Conservation (phyloP, 92 coral and sea anemone genomes). For the Siderastrea radians region DNA sequence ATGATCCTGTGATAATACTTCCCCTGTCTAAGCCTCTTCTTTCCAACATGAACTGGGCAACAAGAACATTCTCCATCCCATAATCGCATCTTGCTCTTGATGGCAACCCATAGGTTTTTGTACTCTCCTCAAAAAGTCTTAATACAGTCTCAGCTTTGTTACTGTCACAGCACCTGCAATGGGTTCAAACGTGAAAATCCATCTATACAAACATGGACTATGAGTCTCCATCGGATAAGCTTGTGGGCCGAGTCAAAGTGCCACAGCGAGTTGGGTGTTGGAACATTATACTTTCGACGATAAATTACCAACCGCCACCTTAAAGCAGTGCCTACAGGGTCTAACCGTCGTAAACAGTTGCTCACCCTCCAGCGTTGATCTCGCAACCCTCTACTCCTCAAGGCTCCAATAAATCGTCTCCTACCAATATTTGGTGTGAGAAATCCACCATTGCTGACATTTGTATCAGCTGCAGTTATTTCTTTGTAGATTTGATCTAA, state of each 20-base stretch:
- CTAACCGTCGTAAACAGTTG: constrained; percentile 58
- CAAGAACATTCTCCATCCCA: constrained; percentile 47
- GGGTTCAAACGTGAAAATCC: constrained; percentile 65
- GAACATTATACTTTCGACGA: constrained; percentile 74
- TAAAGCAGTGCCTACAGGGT: constrained; percentile 75
- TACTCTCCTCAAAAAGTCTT: constrained; percentile 51
- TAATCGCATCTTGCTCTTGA: constrained; percentile 64
- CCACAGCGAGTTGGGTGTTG: constrained; percentile 75
- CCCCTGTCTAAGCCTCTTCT: constrained; percentile 56
- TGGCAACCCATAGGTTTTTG: constrained; percentile 57
- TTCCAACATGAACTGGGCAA: constrained; percentile 60
- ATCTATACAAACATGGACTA: constrained; percentile 75
- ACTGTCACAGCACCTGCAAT: constrained; percentile 58
- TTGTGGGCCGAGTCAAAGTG: constrained; percentile 77
- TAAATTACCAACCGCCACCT: constrained; percentile 71
- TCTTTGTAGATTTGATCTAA: constrained; percentile 26
- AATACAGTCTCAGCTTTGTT: constrained; percentile 73
- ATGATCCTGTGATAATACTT: constrained; percentile 49
- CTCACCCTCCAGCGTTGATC: constrained; percentile 77
- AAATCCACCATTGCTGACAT: constrained; percentile 31
- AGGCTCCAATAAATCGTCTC: constrained; percentile 31
- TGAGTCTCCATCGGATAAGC: constrained; percentile 67
- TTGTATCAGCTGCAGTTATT: constrained; percentile 30
- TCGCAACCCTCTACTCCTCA: constrained; percentile 44
- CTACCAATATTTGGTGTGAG: constrained; percentile 58